phyloP scores from a whole-genome alignment of 2,797 vertebrate species.

The Peromyscus eremicus region DNA sequence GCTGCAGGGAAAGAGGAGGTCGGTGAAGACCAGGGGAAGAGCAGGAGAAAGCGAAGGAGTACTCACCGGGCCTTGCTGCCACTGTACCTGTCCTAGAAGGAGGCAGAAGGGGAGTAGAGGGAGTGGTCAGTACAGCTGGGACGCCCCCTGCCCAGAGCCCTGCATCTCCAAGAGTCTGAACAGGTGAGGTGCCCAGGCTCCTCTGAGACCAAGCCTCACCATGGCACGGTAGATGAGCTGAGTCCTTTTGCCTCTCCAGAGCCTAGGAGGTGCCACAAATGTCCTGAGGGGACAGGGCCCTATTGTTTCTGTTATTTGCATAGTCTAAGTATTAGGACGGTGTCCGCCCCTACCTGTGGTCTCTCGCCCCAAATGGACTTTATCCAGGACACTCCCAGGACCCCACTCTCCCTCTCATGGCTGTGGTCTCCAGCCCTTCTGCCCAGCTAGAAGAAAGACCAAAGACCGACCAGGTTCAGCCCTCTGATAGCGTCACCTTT shows the following conservation, averaged over 20 bases:
- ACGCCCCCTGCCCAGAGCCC: not conserved
- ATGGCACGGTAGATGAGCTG: constrained; percentile 52
- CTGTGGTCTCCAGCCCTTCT: not conserved
- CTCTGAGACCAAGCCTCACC: constrained; percentile 52
- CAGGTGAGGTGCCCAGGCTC: not conserved
- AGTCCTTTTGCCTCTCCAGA: not conserved
- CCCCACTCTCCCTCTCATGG: not conserved
- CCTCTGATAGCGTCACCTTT: not conserved
- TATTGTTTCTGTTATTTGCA: constrained; percentile 82
- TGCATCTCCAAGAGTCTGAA: not conserved
- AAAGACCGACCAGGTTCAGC: not conserved
- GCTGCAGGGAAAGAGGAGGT: rapidly evolving
- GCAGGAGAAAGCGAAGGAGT: not conserved
- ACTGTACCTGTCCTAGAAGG: constrained; percentile 72
- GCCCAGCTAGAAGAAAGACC: not conserved
- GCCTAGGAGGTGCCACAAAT: constrained; percentile 9
- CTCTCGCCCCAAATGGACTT: not conserved
- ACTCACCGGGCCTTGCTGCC: constrained; percentile 76
- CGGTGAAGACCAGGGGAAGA: not conserved
- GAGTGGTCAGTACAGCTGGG: not conserved
- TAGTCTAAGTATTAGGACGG: constrained; percentile 53
- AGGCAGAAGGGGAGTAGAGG: not conserved
- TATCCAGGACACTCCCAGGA: not conserved
- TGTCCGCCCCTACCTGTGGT: not conserved
- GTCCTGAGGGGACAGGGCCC: constrained; percentile 12